Conservation (phyloP, 2,797 vertebrate species). For the Hydrophis major region DNA sequence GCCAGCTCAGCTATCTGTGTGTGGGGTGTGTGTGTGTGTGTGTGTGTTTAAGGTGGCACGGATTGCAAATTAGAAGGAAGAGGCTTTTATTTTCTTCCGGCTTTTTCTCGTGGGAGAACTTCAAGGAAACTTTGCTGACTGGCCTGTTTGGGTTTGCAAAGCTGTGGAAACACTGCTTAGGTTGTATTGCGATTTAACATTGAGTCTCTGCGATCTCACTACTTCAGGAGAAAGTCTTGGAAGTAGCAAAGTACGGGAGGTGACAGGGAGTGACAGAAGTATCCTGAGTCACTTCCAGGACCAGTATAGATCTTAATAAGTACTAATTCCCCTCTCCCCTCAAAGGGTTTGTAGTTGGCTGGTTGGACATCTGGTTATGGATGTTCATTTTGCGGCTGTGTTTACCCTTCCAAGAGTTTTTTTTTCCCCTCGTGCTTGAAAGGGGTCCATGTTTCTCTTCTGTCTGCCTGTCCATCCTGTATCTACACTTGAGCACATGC, state of each 20-base stretch:
- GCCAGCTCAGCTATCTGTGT: neutral
- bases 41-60: neutral
- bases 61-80: neutral
- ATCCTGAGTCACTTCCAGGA: neutral
- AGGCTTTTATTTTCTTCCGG: neutral
- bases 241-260: neutral
- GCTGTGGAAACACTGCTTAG: neutral
- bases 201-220: neutral
- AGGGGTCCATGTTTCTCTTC: neutral
- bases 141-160: neutral
- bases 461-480: neutral
- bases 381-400: neutral
- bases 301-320: neutral
- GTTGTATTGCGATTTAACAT: neutral
- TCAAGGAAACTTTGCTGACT: neutral
- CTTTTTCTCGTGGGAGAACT: neutral
- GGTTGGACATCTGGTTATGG: neutral
- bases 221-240: neutral
- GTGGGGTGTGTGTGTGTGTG: too few relatives aligned
- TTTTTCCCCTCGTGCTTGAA: neutral
- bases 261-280: neutral
- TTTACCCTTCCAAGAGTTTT: neutral
- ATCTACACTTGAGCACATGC: neutral
- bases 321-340: neutral
- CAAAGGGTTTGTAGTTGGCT: neutral